Evolutionary conservation across 2,797 vertebrate species (phyloP).

Genomic region (Lepus townsendii): DNA sequence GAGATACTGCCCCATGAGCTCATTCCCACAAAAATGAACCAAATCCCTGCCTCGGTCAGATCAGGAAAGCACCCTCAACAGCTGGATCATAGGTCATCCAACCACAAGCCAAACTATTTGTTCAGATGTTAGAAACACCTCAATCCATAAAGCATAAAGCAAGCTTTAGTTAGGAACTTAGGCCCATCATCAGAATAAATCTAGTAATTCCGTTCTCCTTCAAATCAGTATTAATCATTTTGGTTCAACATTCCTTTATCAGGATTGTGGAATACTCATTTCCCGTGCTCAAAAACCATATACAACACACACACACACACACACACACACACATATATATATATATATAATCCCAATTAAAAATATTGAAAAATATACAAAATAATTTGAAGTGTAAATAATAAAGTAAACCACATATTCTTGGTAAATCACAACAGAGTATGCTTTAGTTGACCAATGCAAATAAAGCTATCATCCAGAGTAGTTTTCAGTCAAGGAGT

Average conservation of each 20-base stretch:
- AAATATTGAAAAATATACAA: constrained; percentile 13
- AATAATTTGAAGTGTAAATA: neutral
- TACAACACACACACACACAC: neutral
- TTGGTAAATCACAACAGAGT: neutral
- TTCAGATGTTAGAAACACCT: constrained; percentile 8
- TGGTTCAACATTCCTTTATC: neutral
- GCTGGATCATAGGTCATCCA: neutral
- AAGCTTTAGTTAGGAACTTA: constrained; percentile 17
- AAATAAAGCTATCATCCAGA: neutral
- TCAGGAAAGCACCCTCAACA: constrained; percentile 4
- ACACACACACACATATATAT: neutral
- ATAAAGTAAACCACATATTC: neutral
- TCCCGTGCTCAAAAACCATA: constrained; percentile 45
- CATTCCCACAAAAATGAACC: neutral
- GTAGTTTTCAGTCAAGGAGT: neutral
- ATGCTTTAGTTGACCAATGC: neutral
- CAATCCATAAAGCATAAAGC: neutral
- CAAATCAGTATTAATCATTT: constrained; percentile 13
- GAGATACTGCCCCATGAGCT: neutral
- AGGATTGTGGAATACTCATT: neutral
- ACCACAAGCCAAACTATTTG: neutral
- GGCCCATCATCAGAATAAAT: neutral
- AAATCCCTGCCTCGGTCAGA: neutral
- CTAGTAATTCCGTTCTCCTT: neutral
- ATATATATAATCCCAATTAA: neutral